Conservation (phyloP, 2,888 invertebrate species). For the Ichneumoninae sp. region DNA sequence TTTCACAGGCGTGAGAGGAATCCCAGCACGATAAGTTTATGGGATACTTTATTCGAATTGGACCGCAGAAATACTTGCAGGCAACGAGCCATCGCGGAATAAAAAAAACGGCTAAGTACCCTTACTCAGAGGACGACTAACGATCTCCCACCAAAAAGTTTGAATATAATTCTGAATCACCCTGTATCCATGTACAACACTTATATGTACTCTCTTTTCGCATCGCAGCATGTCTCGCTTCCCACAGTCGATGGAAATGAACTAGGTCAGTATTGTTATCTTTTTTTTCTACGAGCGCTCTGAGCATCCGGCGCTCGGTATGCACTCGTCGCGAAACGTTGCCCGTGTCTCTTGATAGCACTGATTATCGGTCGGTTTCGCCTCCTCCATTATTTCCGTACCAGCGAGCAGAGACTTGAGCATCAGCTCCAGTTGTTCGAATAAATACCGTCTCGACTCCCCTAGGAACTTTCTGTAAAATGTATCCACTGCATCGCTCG, state of each 20-base stretch:
- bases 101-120: too few relatives aligned
- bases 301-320: background rate
- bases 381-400: constrained; percentile 19
- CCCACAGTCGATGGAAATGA: background rate
- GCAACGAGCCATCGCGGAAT: background rate
- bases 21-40: too few relatives aligned
- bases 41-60: too few relatives aligned
- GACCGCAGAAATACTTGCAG: background rate
- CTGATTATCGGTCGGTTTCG: constrained; percentile 19
- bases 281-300: background rate
- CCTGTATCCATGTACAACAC: background rate
- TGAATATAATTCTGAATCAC: background rate
- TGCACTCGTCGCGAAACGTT: constrained; percentile 4
- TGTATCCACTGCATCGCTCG: constrained; percentile 61
- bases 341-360: background rate
- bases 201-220: background rate
- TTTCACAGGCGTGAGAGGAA: too few relatives aligned
- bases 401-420: constrained; percentile 12
- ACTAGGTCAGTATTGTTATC: background rate
- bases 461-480: constrained; percentile 34
- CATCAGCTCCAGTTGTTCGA: constrained; percentile 14
- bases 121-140: background rate
- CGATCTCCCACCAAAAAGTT: background rate
- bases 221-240: background rate
- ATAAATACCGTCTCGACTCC: constrained; percentile 30